Conservation (phyloP, 2,888 invertebrate species). For the Melinopterus prodromus region DNA sequence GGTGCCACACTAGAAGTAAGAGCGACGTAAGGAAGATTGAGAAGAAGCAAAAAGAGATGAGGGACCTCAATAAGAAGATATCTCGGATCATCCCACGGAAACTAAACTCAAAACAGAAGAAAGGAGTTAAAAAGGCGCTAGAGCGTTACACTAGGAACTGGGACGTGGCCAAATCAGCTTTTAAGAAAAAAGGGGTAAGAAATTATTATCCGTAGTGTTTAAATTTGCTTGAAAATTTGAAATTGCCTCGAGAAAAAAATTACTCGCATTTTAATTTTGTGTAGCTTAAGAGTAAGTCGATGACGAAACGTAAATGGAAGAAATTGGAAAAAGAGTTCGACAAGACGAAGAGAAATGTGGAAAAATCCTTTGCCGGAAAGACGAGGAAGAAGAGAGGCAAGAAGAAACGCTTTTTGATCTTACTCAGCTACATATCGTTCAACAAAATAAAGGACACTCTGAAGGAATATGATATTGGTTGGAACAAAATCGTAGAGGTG, state of each 20-base stretch:
- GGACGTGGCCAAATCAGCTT: not conserved
- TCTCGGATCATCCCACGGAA: not conserved
- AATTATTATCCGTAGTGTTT: no score
- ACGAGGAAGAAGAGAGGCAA: not conserved
- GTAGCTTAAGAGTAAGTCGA: not conserved
- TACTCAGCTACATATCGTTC: no score
- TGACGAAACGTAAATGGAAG: not conserved
- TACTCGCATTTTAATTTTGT: no score
- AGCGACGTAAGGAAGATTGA: not conserved
- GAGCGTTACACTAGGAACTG: not conserved
- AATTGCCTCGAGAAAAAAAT: no score
- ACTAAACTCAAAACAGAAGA: not conserved
- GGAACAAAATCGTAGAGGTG: no score
- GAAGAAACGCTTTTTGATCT: not conserved
- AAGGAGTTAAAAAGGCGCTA: not conserved
- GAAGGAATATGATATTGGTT: no score
- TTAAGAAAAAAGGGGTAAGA: not conserved
- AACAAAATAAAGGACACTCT: no score
- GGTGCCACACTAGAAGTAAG: not conserved
- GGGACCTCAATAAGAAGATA: not conserved
- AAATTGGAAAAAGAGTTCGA: not conserved
- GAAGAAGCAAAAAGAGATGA: not conserved
- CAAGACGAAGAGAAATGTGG: constrained; percentile 5
- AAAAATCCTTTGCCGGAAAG: not conserved
- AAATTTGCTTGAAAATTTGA: no score